A percentile compares a stretch with the other conserved stretches of the same genome.
phyloP scores from a whole-genome alignment of 2,888 invertebrate genomes.

The Caenorhabditis sp. region DNA sequence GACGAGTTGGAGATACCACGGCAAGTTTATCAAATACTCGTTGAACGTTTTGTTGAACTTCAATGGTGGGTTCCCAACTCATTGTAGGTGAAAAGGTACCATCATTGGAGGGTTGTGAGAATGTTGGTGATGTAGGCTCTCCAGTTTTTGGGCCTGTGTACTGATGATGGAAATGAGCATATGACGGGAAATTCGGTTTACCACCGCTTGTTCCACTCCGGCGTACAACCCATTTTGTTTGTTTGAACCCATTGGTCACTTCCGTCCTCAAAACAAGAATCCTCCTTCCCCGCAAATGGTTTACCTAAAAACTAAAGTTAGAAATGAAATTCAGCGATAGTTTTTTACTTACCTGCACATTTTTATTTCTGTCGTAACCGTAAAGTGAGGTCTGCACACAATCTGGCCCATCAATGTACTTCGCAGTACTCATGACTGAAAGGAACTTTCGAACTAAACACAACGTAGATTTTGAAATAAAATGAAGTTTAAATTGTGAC shows the following conservation, averaged over 20 bases:
- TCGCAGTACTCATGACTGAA: slow-evolving; percentile 20
- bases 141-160: slow-evolving; percentile 13
- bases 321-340: no score
- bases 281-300: slow-evolving; percentile 29
- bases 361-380: slow-evolving; percentile 33
- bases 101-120: background rate
- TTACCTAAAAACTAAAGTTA: slow-evolving; percentile 28
- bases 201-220: background rate
- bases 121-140: background rate
- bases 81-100: background rate
- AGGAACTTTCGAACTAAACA: background rate
- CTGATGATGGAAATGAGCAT: slow-evolving; percentile 38
- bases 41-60: slow-evolving; percentile 5
- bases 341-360: slow-evolving; percentile 40
- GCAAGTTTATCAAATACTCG: slow-evolving; percentile 28
- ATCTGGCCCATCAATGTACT: slow-evolving; percentile 24
- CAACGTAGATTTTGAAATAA: no score
- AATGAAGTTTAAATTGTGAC: no score
- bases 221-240: background rate
- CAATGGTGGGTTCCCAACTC: background rate
- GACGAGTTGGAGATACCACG: slow-evolving; percentile 2
- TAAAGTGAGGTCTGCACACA: slow-evolving; percentile 37
- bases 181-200: slow-evolving; percentile 20
- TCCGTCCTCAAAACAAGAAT: slow-evolving; percentile 28
- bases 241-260: background rate